Evolutionary conservation across 2,888 invertebrate species (phyloP).

Genomic region (Epinotia demarniana): DNA sequence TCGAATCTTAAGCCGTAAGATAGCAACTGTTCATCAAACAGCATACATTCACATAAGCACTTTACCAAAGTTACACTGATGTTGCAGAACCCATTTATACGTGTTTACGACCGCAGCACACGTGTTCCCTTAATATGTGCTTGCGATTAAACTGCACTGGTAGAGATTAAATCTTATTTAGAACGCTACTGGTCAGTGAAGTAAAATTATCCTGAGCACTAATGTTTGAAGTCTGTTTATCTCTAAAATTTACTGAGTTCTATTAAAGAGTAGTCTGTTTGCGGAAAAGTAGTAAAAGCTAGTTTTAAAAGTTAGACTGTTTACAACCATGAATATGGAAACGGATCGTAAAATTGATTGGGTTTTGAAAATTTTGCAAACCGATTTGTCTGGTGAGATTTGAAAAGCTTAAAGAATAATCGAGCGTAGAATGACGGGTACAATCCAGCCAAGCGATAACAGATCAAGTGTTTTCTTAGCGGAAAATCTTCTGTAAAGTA

Average conservation of each 20-base stretch:
- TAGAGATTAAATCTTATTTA: slow-evolving; percentile 21
- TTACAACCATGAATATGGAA: slow-evolving; percentile 21
- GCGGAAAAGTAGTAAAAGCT: slow-evolving; percentile 33
- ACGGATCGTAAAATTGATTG: slow-evolving; percentile 30
- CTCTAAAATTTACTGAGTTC: slow-evolving; percentile 5
- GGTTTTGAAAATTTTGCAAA: background rate
- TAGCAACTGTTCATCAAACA: background rate
- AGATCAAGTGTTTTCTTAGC: no score
- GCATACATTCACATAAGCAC: slow-evolving; percentile 14
- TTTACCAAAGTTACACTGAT: slow-evolving; percentile 6
- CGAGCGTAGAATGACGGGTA: background rate
- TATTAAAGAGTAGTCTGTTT: slow-evolving; percentile 13
- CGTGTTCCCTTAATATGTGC: slow-evolving; percentile 12
- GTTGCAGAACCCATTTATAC: slow-evolving; percentile 19
- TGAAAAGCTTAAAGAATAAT: background rate
- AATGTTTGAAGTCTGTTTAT: slow-evolving; percentile 31
- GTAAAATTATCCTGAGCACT: slow-evolving; percentile 5
- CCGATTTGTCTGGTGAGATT: background rate
- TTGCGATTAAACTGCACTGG: slow-evolving; percentile 8
- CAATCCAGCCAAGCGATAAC: background rate
- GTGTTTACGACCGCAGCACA: slow-evolving; percentile 29
- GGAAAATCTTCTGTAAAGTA: no score
- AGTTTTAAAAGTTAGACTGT: slow-evolving; percentile 29
- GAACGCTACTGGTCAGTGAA: slow-evolving; percentile 24
- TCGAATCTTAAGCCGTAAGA: background rate